A percentile compares a stretch with the other conserved stretches of the same genome.
Conservation (phyloP, 1,140 invertebrate species). For the Anoplolepis gracilipes region DNA sequence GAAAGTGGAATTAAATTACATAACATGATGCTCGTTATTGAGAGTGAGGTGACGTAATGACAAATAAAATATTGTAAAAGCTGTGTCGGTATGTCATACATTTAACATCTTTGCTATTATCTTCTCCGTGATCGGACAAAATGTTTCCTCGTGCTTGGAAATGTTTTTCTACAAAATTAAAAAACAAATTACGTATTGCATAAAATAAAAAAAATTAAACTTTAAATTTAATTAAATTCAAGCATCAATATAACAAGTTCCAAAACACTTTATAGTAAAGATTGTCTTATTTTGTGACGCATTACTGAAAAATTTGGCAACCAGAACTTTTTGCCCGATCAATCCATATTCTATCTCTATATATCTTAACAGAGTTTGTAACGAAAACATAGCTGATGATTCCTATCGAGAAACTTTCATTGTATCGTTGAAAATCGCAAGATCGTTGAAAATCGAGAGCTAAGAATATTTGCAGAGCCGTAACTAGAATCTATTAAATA, state of each 20-base stretch:
- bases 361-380: constrained; percentile 43
- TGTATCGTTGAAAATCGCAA: constrained; percentile 56
- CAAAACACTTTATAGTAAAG: not conserved
- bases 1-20: constrained; percentile 34
- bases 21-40: constrained; percentile 39
- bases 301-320: not conserved
- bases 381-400: constrained; percentile 46
- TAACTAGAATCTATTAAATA: constrained; percentile 57
- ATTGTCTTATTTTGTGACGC: not conserved
- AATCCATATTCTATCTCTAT: not conserved
- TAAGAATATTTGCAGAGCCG: constrained; percentile 43
- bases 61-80: constrained; percentile 44
- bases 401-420: constrained; percentile 60
- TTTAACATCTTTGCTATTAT: constrained; percentile 38
- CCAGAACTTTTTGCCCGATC: constrained; percentile 32
- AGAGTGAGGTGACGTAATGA: constrained; percentile 33
- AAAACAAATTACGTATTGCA: not conserved
- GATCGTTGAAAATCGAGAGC: constrained; percentile 50
- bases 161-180: not conserved
- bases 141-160: not conserved
- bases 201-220: not conserved
- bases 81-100: constrained; percentile 32
- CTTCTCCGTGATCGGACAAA: constrained; percentile 18
- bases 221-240: not conserved
- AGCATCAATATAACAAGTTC: not conserved